Conservation (phyloP, 2,797 vertebrate genomes). For the Sebastes miniatus region DNA sequence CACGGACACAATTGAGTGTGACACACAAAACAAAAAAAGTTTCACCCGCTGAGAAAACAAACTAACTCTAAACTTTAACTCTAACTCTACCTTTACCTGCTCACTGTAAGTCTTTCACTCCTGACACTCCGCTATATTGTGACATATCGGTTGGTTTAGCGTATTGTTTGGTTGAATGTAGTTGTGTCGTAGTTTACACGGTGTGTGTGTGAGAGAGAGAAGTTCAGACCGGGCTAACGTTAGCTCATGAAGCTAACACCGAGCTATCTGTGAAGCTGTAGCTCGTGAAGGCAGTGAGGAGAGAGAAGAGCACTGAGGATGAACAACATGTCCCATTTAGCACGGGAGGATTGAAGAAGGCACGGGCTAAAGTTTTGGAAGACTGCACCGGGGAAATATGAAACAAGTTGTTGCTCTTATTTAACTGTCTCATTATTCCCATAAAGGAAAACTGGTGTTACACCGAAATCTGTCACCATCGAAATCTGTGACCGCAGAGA, state of each 20-base stretch:
- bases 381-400: too few relatives aligned
- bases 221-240: not conserved
- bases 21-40: conserved; percentile 60
- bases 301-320: not conserved
- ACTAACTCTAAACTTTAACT: not conserved
- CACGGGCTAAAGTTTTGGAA: not conserved
- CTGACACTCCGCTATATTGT: not conserved
- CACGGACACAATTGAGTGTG: conserved; percentile 55
- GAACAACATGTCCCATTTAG: not conserved
- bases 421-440: not conserved
- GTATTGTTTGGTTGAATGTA: not conserved
- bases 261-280: conserved; percentile 11
- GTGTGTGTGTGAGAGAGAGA: too few relatives aligned
- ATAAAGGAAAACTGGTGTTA: too few relatives aligned
- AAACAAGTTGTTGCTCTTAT: not conserved
- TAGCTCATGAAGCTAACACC: not conserved
- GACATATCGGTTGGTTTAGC: not conserved
- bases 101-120: conserved; percentile 31
- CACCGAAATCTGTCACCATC: too few relatives aligned
- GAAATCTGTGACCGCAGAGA: too few relatives aligned
- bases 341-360: too few relatives aligned
- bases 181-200: not conserved
- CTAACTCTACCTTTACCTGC: not conserved
- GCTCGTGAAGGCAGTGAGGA: not conserved
- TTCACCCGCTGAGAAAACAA: conserved; percentile 35